phyloP scores from a whole-genome alignment of 2,888 invertebrate genomes.

The Epinotia ramella region DNA sequence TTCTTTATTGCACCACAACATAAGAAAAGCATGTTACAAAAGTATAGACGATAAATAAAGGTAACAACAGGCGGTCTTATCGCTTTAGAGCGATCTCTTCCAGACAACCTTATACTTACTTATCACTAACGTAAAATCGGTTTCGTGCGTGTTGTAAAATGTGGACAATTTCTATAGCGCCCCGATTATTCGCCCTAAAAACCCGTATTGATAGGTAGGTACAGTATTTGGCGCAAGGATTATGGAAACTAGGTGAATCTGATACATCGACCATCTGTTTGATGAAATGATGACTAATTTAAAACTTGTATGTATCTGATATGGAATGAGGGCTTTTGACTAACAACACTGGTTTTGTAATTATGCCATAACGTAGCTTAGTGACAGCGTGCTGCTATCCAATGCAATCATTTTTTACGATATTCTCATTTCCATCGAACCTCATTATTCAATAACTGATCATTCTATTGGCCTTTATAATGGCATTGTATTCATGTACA shows the following conservation, averaged over 20 bases:
- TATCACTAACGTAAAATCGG: neutral
- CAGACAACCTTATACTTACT: neutral
- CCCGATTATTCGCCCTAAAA: conserved; percentile 37
- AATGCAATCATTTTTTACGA: neutral
- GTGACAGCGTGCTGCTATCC: neutral
- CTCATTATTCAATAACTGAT: conserved; percentile 63
- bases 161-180: conserved; percentile 45
- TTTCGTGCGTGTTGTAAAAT: conserved; percentile 2
- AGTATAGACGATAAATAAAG: too few species aligned
- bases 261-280: conserved; percentile 30
- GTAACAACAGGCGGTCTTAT: too few species aligned
- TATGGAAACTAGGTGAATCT: conserved; percentile 40
- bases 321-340: neutral
- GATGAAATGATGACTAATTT: conserved; percentile 25
- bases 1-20: too few species aligned
- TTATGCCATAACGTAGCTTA: neutral
- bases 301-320: neutral
- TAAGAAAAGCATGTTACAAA: too few species aligned
- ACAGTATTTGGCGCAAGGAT: conserved; percentile 40
- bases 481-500: conserved; percentile 59
- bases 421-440: conserved; percentile 48
- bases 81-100: too few species aligned
- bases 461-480: conserved; percentile 62
- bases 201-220: conserved; percentile 23
- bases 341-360: neutral